phyloP scores from a whole-genome alignment of 2,888 invertebrate genomes.

The Caenorhabditis becei region DNA sequence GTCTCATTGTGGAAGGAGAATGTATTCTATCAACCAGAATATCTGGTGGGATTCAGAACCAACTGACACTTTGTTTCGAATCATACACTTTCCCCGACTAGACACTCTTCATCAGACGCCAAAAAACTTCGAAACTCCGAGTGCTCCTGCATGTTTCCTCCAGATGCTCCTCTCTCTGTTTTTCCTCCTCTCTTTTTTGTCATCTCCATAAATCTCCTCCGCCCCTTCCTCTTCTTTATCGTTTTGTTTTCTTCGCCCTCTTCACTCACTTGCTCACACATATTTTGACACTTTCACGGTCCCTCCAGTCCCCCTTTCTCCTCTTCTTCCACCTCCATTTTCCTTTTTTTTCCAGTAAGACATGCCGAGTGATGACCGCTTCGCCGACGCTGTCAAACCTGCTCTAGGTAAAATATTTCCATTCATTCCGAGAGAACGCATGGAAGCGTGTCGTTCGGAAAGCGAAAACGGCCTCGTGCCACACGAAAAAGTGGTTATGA shows the following conservation, averaged over 20 bases:
- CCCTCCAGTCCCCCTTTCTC: background rate
- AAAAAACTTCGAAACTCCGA: background rate
- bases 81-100: too few relatives aligned
- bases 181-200: background rate
- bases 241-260: constrained; percentile 12
- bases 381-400: constrained; percentile 76
- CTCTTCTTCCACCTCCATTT: background rate
- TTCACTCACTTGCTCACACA: constrained; percentile 14
- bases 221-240: constrained; percentile 15
- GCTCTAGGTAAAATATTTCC: constrained; percentile 67
- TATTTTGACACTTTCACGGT: constrained; percentile 35
- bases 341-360: constrained; percentile 25
- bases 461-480: constrained; percentile 1
- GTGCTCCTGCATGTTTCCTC: constrained; percentile 33
- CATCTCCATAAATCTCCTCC: constrained; percentile 29
- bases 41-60: too few relatives aligned
- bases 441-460: background rate
- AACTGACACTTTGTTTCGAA: too few relatives aligned
- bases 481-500: constrained; percentile 8
- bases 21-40: too few relatives aligned
- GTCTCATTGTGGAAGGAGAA: too few relatives aligned
- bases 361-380: constrained; percentile 73
- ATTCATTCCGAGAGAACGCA: background rate
- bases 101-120: too few relatives aligned
- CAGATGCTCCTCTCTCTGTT: background rate